These are phyloP conservation scores for Caretta caretta DNA, from an alignment of 2,113 vertebrate genomes.

Conservation along the genomic window DNA sequence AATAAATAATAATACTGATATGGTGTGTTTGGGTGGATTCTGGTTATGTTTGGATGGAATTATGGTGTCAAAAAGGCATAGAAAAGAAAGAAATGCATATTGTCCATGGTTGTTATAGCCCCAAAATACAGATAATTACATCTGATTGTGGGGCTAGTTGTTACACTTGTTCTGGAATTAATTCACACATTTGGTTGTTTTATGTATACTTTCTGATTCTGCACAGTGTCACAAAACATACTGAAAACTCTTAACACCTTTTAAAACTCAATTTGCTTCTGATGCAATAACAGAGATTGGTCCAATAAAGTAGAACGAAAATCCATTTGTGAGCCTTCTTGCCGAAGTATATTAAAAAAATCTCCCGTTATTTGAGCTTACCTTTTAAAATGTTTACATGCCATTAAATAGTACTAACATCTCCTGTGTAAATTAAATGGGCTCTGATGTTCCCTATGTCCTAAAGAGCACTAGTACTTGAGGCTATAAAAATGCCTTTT, in stretches of 20 bases:
- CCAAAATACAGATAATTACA: conserved; percentile 8
- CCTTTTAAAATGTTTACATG: conserved; percentile 87
- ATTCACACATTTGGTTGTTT: conserved; percentile 72
- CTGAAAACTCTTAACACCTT: conserved; percentile 84
- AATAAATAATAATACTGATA: background rate
- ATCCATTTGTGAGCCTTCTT: conserved; percentile 83
- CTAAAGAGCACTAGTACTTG: conserved; percentile 67
- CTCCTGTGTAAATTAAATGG: conserved; percentile 82
- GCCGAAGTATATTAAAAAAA: conserved; percentile 82
- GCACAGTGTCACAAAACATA: conserved; percentile 78
- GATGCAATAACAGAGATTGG: conserved; percentile 77
- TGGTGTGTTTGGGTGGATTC: background rate
- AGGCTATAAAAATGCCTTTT: conserved; percentile 78
- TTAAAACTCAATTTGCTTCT: conserved; percentile 80
- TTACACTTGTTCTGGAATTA: conserved; percentile 76
- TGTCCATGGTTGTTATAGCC: background rate
- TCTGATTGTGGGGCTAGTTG: conserved; percentile 39
- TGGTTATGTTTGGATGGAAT: background rate
- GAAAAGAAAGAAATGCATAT: background rate
- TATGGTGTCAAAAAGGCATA: background rate
- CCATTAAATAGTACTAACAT: conserved; percentile 83
- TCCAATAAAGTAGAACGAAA: conserved; percentile 78
- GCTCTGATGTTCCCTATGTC: conserved; percentile 77
- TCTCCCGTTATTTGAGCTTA: conserved; percentile 80
- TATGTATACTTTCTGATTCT: conserved; percentile 72